Base-by-base conservation (phyloP, 1,140 invertebrate species). In the Drosophila mauritiana region DNA sequence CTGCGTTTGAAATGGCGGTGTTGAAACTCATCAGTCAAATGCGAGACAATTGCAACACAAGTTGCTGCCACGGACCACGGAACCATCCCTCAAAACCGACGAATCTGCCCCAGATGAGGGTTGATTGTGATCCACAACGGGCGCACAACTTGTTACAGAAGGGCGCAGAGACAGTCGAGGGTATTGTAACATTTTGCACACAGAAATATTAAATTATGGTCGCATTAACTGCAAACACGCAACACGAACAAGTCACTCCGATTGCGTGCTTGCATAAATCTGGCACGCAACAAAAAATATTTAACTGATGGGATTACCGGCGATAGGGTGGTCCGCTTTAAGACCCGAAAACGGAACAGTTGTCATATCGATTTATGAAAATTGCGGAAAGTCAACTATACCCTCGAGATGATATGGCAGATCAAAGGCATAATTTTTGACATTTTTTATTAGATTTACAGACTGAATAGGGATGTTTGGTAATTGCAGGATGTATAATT, bases 11-110 rank as follows among this genome's bases (percentile, higher is more conserved):
- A 11, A 43, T 73, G 65, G 45, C 53, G 78, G 77, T 65, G 81
- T 84, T 85, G 83, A 73, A 88, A 59, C 83, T 88, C 83, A 88
- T 88, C 83, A 88, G 83, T 88, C 83, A 89, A 77, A 77, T 73
- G 62, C 79, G 67, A 79, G 79, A 86, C 83, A 88, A 83, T 86
- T 86, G 82, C 83, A 88, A 77, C 83, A 78, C 53, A 74, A 61
- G 69, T 64, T 67, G 80, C 80, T 58, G 58, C 76, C 80, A 67
- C 78, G 75, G 65, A 68, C 76, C 80, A 62, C 67, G 70, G 52
- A 73, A 56, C 52, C 67, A 81, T 67, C 77, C 82, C 75, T 45
- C 45, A 62, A 40, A 36, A 13, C 10, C 37, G 17, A 40, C 3
- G 1, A 75, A 64, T 64, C 40, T 62, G 72, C 46, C 43, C 31